phyloP scores from a whole-genome alignment of 2,113 vertebrate species.

The Rhea americana region DNA sequence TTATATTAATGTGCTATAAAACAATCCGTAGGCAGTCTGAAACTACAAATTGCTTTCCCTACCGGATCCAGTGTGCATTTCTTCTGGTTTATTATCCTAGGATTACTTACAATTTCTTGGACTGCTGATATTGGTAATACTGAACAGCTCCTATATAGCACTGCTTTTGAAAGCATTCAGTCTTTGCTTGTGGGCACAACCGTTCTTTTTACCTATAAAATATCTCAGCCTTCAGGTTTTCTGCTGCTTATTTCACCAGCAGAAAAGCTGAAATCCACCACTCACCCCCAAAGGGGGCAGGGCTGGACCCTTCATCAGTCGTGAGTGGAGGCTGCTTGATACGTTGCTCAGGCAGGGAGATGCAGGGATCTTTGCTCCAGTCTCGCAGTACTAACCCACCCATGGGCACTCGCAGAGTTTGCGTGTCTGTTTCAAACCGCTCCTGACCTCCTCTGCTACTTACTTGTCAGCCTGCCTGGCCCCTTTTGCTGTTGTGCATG shows the following conservation, averaged over 20 bases:
- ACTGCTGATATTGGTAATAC: background rate
- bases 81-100: background rate
- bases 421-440: rapidly evolving
- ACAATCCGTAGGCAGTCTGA: background rate
- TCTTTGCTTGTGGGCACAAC: background rate
- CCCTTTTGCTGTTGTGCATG: background rate
- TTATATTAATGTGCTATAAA: background rate
- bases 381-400: background rate
- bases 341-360: background rate
- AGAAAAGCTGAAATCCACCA: background rate
- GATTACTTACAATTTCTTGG: background rate
- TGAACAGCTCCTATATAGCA: background rate
- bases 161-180: background rate
- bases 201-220: background rate
- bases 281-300: background rate
- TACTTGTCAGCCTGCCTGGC: background rate
- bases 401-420: background rate
- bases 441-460: background rate
- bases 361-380: background rate
- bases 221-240: background rate
- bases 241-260: background rate
- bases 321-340: background rate
- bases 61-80: background rate
- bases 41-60: background rate
- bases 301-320: background rate